Evolutionary conservation across 2,888 invertebrate species (phyloP).

Genomic region (Nemotelus pantherinus): DNA sequence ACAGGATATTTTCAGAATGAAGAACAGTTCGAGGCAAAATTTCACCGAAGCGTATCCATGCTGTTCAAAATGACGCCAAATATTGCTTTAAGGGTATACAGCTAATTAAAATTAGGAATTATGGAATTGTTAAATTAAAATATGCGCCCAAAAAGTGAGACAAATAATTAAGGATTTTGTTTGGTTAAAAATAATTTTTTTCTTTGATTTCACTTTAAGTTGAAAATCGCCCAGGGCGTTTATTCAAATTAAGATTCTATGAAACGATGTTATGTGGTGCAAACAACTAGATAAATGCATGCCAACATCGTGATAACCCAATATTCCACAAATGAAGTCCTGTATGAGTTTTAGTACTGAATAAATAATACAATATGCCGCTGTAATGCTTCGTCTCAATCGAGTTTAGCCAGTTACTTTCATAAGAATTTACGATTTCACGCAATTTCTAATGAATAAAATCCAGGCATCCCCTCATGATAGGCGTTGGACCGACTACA

Average conservation of each 20-base stretch:
- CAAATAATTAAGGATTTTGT: not conserved
- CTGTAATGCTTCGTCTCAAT: too few relatives aligned
- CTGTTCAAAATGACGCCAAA: not conserved
- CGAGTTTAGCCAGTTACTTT: too few relatives aligned
- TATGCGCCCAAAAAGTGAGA: not conserved
- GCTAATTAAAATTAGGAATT: too few relatives aligned
- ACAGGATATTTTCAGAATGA: conserved; percentile 17
- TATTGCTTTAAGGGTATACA: not conserved
- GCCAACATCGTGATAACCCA: too few relatives aligned
- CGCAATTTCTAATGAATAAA: not conserved
- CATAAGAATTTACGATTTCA: not conserved
- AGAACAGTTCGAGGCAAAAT: not conserved
- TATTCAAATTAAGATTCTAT: too few relatives aligned
- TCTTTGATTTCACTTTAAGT: too few relatives aligned
- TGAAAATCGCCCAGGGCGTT: too few relatives aligned
- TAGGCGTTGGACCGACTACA: not conserved
- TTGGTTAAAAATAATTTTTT: not conserved
- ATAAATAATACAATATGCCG: too few relatives aligned
- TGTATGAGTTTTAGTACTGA: too few relatives aligned
- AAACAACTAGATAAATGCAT: too few relatives aligned
- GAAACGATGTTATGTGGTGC: too few relatives aligned
- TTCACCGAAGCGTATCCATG: not conserved
- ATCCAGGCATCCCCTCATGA: conserved; percentile 5
- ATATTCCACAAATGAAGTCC: too few relatives aligned
- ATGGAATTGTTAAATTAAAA: not conserved